Conservation (phyloP, 2,797 vertebrate species). For the Heliangelus exortis region DNA sequence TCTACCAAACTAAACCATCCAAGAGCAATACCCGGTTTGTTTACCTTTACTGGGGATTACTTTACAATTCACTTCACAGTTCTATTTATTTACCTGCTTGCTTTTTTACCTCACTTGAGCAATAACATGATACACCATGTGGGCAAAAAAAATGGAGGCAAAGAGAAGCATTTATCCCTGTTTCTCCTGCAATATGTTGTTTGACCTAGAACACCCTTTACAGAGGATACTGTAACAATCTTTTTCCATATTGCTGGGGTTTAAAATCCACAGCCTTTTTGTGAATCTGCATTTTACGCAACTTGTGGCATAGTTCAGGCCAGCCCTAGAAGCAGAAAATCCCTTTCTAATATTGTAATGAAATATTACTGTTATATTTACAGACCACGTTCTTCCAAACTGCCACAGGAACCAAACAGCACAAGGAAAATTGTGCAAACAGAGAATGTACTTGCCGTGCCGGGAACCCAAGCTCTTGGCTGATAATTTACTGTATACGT, state of each 20-base stretch:
- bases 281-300: background rate
- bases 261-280: background rate
- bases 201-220: background rate
- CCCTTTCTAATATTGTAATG: background rate
- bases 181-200: background rate
- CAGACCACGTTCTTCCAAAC: background rate
- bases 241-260: background rate
- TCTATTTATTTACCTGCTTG: constrained; percentile 13
- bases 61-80: background rate
- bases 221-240: background rate
- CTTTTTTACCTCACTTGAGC: background rate
- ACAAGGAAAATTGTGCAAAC: background rate
- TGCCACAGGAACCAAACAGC: background rate
- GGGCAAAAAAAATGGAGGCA: background rate
- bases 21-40: constrained; percentile 9
- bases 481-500: fast-evolving
- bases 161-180: background rate
- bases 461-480: background rate
- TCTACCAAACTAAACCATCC: background rate
- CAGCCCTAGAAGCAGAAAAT: background rate
- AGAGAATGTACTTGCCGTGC: fast-evolving
- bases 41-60: constrained; percentile 29
- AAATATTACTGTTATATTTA: fast-evolving
- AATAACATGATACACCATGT: background rate
- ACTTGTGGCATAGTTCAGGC: fast-evolving